phyloP scores from a whole-genome alignment of 2,797 vertebrate genomes.

The Pygocentrus nattereri region DNA sequence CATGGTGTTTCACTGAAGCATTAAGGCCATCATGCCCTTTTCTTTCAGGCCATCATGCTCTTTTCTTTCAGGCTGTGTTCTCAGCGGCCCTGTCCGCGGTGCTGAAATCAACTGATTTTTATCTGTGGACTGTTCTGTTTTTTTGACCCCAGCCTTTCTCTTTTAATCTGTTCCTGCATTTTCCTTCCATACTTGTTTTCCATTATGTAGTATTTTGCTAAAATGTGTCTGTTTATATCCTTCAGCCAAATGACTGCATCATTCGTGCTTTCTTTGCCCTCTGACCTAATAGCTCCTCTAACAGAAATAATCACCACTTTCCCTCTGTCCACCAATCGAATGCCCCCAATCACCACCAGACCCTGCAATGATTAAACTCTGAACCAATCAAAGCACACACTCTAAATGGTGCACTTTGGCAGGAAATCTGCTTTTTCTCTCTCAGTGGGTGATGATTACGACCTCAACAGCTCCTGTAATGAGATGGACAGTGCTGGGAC shows the following conservation, averaged over 20 bases:
- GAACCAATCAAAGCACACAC: constrained; percentile 30
- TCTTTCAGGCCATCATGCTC: constrained; percentile 2
- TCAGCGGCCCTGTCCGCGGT: constrained; percentile 31
- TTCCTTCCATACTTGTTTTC: not conserved
- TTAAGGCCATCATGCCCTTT: not conserved
- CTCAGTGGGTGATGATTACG: constrained; percentile 38
- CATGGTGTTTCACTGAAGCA: not conserved
- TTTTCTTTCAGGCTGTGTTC: constrained; percentile 7
- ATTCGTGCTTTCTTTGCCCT: not conserved
- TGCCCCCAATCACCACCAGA: constrained; percentile 23
- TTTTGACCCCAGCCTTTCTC: not conserved
- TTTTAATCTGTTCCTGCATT: not conserved
- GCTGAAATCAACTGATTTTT: constrained; percentile 14
- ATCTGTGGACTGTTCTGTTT: not conserved
- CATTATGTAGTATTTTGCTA: not conserved
- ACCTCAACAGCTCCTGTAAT: constrained; percentile 22
- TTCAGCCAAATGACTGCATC: constrained; percentile 16
- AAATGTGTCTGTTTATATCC: constrained; percentile 12
- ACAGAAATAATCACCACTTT: constrained; percentile 18
- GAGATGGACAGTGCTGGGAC: not conserved
- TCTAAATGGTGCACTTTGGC: constrained; percentile 26
- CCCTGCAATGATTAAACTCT: constrained; percentile 24
- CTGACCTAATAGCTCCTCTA: constrained; percentile 18
- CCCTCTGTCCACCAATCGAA: constrained; percentile 30
- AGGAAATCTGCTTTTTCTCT: constrained; percentile 42